Base-by-base conservation (phyloP, 92 coral and sea anemone genomes). In the Micromussa lordhowensis region DNA sequence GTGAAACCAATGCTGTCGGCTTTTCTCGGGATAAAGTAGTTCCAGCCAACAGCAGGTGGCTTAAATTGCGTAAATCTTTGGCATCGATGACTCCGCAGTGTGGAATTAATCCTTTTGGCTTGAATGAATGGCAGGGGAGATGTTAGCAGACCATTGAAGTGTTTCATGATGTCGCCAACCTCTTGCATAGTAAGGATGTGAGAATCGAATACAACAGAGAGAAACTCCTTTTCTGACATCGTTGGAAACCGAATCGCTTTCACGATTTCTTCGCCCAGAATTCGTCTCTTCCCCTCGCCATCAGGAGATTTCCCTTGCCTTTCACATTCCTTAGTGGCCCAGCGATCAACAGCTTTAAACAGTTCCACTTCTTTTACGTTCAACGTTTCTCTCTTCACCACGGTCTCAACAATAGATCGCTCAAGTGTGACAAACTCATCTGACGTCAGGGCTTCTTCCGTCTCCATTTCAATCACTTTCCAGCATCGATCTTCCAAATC, bases 381-480 rank as follows among this genome's bases (percentile, higher is more conserved):
- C 75, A 69, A 69, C 24, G 26, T 19, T 26, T 69, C 75, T 66
- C 75, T 69, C 38, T 69, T 69, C 13, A 69, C 75, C 13, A 69
- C 35, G 14, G 75, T 1, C 36, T 69, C 75, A 12, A 69, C 24
- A 28, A 69, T 6, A n/a, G 75, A 68, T 58, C 79, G 18, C 64
- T 86, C 90, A 44, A 79, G 32, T 54, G 90, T 32, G 22, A 72
- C 83, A 86, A 86, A 86, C 6, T 79, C 83, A 78, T 79, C 84
- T 79, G 79, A 88, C 54, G 80, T 77, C 77, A 92, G 31, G 36
- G 92, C 94, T 66, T 92, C 90, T 11, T 84, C 87, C 26, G 90
- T 58, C 19, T 88, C 71, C 19, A 49, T 12, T n/a, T 92, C 94
- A 40, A 92, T 79, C 74, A 73, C 88, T 71, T 85, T 44, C 92